Percentiles rank a stretch among this genome's conserved stretches.
Evolutionary conservation across 2,797 vertebrate species (phyloP).

Genomic region (Propithecus perrieri): DNA sequence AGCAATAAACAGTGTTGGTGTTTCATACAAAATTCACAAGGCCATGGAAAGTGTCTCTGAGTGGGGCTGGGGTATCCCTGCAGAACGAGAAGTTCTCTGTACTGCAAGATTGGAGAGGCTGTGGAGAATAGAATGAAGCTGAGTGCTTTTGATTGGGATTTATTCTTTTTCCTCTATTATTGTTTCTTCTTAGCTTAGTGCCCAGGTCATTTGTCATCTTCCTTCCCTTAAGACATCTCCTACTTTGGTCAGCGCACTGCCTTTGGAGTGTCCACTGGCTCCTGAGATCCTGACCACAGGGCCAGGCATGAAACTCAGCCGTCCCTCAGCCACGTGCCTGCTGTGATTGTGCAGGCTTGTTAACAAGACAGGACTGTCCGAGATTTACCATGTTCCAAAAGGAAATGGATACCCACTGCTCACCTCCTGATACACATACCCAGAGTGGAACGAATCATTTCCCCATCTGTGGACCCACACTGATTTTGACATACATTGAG

Average conservation of each 20-base stretch:
- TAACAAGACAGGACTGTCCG: neutral
- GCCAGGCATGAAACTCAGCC: neutral
- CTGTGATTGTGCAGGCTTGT: neutral
- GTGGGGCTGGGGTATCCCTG: neutral
- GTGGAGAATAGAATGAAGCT: neutral
- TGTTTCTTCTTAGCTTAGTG: neutral
- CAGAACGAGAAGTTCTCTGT: neutral
- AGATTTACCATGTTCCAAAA: neutral
- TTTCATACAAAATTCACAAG: neutral
- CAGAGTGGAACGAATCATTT: neutral
- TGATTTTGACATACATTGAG: neutral
- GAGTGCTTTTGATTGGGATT: neutral
- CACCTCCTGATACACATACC: neutral
- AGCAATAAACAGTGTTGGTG: neutral
- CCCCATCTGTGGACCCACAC: neutral
- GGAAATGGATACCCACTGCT: neutral
- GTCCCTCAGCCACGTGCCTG: neutral
- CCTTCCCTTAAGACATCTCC: neutral
- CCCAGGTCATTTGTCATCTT: neutral
- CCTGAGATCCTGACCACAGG: neutral
- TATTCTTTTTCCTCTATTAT: neutral
- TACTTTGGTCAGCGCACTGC: neutral
- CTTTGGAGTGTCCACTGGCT: accelerated
- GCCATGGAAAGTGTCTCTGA: neutral
- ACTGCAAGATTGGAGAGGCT: neutral